These are phyloP conservation scores for Diachasmimorpha longicaudata DNA, from an alignment of 1,140 invertebrate genomes.

Conservation along the genomic window DNA sequence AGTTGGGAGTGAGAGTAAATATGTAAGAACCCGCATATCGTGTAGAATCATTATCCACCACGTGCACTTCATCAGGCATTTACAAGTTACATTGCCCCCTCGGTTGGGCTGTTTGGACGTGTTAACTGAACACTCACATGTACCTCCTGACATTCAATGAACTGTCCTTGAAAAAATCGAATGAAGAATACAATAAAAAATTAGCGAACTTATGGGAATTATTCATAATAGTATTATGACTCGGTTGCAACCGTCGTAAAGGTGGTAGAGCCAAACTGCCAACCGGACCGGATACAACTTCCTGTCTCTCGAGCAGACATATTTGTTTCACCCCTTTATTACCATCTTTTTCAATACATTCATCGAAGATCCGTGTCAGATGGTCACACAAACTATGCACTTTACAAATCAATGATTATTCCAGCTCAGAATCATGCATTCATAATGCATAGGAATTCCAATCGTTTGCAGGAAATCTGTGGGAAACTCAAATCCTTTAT, in stretches of 20 bases:
- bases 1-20: too few species aligned
- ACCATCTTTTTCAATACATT: slow-evolving; percentile 26
- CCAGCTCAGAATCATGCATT: neutral
- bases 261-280: slow-evolving; percentile 16
- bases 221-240: neutral
- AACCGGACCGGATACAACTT: slow-evolving; percentile 29
- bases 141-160: neutral
- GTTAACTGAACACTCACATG: neutral
- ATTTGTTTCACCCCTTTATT: slow-evolving; percentile 28
- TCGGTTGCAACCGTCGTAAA: neutral
- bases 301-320: slow-evolving; percentile 17
- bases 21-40: too few species aligned
- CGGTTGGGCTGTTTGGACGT: neutral
- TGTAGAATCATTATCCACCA: too few species aligned
- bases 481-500: neutral
- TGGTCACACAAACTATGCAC: neutral
- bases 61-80: neutral
- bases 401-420: neutral
- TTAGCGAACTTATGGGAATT: neutral
- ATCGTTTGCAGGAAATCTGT: neutral
- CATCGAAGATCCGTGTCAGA: neutral
- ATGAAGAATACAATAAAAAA: neutral
- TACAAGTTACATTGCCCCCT: neutral
- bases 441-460: neutral
- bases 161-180: neutral